Evolutionary conservation across 1,140 invertebrate genomes (phyloP).

Genomic region (Magallana ariakensis): DNA sequence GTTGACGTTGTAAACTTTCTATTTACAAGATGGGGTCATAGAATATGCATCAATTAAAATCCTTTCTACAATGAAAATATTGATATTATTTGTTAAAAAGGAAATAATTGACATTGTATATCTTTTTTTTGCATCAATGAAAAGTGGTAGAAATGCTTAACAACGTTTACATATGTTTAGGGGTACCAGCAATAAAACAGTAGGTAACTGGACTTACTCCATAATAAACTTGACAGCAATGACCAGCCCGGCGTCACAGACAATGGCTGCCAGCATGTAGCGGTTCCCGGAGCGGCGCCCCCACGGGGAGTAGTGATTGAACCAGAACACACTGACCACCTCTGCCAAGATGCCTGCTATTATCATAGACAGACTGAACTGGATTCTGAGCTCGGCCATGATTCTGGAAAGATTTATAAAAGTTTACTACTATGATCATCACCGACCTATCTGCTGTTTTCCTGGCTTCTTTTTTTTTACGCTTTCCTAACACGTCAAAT

Average conservation of each 20-base stretch:
- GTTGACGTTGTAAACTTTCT: no score
- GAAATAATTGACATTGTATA: no score
- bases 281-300: constrained; percentile 66
- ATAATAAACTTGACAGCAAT: constrained; percentile 68
- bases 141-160: no score
- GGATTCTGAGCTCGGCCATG: constrained; percentile 67
- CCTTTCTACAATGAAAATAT: no score
- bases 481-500: no score
- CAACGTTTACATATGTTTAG: no score
- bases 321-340: constrained; percentile 69
- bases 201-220: constrained; percentile 59
- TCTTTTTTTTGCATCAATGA: no score
- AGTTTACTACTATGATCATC: no score
- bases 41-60: neutral
- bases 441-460: no score
- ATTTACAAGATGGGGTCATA: neutral
- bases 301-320: constrained; percentile 66
- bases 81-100: no score
- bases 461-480: no score
- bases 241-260: constrained; percentile 69
- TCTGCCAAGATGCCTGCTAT: constrained; percentile 70
- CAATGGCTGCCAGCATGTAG: constrained; percentile 69
- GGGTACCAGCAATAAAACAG: no score
- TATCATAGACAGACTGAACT: constrained; percentile 71
- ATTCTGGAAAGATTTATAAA: constrained; percentile 18